phyloP scores from a whole-genome alignment of 2,888 invertebrate genomes.

The Caenorhabditis drosophilae region DNA sequence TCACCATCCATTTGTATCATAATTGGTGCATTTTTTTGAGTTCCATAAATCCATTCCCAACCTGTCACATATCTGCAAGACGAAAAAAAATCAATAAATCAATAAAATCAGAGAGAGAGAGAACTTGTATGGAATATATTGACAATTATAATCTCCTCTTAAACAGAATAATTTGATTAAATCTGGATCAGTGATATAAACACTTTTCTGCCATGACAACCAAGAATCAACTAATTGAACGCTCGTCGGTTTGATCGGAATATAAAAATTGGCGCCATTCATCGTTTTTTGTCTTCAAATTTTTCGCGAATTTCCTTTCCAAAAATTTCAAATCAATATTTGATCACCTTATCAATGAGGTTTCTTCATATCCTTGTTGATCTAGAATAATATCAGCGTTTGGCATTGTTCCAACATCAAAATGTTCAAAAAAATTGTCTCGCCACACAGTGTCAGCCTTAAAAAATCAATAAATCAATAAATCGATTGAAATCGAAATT shows the following conservation, averaged over 20 bases:
- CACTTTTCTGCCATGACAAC: slow-evolving; percentile 47
- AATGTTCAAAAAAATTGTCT: slow-evolving; percentile 32
- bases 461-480: too few species aligned
- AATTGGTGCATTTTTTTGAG: slow-evolving; percentile 47
- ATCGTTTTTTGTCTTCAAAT: slow-evolving; percentile 39
- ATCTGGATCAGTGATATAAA: slow-evolving; percentile 58
- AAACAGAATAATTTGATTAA: slow-evolving; percentile 55
- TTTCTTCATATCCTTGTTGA: slow-evolving; percentile 50
- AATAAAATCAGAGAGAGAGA: too few species aligned
- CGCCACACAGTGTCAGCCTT: slow-evolving; percentile 56
- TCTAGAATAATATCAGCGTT: slow-evolving; percentile 47
- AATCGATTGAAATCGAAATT: too few species aligned
- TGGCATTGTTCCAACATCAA: slow-evolving; percentile 2
- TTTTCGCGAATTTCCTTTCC: too few species aligned
- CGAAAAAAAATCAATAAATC: too few species aligned
- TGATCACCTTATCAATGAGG: slow-evolving; percentile 12
- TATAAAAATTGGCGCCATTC: slow-evolving; percentile 57
- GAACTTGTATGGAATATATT: slow-evolving; percentile 50
- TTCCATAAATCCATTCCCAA: slow-evolving; percentile 61
- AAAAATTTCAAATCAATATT: too few species aligned
- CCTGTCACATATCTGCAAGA: slow-evolving; percentile 49
- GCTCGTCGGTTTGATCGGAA: slow-evolving; percentile 26
- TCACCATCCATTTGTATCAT: slow-evolving; percentile 62
- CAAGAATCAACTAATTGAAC: slow-evolving; percentile 38
- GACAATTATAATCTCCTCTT: slow-evolving; percentile 46